Base-by-base conservation (phyloP, 2,113 vertebrate species). In the Myotis brandtii region DNA sequence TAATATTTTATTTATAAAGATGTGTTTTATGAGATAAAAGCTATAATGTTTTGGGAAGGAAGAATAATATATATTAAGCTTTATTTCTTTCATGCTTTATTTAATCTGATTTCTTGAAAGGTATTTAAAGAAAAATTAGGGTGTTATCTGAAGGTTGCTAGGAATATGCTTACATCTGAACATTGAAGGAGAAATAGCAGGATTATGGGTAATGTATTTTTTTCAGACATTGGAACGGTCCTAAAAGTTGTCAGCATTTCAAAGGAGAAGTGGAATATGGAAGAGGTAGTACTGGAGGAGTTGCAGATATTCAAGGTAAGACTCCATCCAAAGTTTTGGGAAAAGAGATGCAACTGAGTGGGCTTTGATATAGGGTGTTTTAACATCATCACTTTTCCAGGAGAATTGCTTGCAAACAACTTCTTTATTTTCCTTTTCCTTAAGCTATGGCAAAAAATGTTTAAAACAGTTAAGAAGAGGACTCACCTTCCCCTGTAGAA, bases 231-330 rank as follows among this genome's bases (percentile, higher is more conserved):
- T 75, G 99, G 99, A 62, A 99, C 99, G 0, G 96, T 99, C 92
- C 98, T 99, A 91, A 99, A 99, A 97, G 99, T 99, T 91, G 99
- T 99, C 95, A 99, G 99, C 95, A 99, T 99, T 97, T 99, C 99
- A 83, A 99, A 99, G 89, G 99, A 99, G 95, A 99, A 99, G 94
- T 99, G 99, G 99, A 98, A 98, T 16, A 99, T 98, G 64, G 99
- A 99, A 96, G 99, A 99, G 69, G 99, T 99, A 21, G 97, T 99
- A 2, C 98, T 99, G 50, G 99, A 99, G 95, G 99, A 99, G 95
- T 97, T 99, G 83, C 99, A 99, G 97, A 97, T 99, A 94, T 99
- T 99, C 97, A 99, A 99, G 99, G 99, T 99, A 96, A 98, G 96
- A 13, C 79, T 56, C 70, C 73, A 32, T 13, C 7, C 40, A 48